These are phyloP conservation scores for Chalcis sispes DNA, from an alignment of 2,888 invertebrate species.

Conservation along the genomic window DNA sequence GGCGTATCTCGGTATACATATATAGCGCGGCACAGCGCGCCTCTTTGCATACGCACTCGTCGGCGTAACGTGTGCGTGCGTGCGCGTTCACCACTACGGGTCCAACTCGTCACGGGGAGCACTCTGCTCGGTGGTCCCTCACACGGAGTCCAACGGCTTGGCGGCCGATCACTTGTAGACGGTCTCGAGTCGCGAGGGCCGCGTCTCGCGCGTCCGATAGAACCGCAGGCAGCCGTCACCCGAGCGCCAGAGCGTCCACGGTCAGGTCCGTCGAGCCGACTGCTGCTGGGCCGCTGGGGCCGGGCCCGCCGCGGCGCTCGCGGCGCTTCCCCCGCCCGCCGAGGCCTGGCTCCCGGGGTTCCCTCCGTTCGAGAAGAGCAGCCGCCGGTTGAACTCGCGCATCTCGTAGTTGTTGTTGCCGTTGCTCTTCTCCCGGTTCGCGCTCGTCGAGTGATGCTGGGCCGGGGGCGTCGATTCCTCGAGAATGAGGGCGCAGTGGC, in stretches of 20 bases:
- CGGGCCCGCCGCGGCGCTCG: constrained; percentile 66
- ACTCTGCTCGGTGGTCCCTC: no score
- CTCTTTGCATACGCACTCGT: no score
- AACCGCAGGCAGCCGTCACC: constrained; percentile 14
- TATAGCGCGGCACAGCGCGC: no score
- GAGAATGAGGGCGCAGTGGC: constrained; percentile 78
- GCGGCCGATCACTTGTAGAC: constrained; percentile 39
- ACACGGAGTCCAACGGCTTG: constrained; percentile 30
- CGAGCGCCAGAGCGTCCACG: constrained; percentile 72
- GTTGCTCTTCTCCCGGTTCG: constrained; percentile 80
- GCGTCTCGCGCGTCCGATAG: neutral
- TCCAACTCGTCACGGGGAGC: neutral
- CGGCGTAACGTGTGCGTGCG: neutral
- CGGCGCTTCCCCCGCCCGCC: constrained; percentile 68
- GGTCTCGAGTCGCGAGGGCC: neutral
- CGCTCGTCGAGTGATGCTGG: constrained; percentile 61
- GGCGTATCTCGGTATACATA: no score
- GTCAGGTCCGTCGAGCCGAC: constrained; percentile 73
- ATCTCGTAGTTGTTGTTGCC: constrained; percentile 89
- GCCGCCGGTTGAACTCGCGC: constrained; percentile 81
- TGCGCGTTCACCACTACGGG: neutral
- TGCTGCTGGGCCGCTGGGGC: constrained; percentile 6
- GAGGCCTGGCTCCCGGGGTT: constrained; percentile 75
- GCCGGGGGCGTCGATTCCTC: constrained; percentile 76
- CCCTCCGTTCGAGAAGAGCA: constrained; percentile 71